These are phyloP conservation scores for Thamnaconus septentrionalis DNA, from an alignment of 2,113 vertebrate genomes.

Conservation along the genomic window DNA sequence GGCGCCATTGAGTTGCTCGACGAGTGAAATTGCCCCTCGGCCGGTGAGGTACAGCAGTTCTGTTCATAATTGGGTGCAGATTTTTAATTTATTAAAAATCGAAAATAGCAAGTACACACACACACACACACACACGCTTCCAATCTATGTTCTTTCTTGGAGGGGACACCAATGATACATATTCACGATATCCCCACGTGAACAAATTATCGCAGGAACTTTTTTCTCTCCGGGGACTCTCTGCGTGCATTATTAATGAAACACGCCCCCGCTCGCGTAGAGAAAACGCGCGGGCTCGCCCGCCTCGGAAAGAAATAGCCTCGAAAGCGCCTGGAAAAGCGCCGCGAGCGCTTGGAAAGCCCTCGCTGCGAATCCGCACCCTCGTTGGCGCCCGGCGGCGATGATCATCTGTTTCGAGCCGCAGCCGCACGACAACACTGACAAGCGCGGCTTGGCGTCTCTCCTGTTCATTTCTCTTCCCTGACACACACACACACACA, in stretches of 20 bases:
- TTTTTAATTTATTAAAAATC: too few species aligned
- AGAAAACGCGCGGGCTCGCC: neutral
- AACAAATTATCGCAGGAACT: conserved; percentile 22
- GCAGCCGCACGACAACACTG: conserved; percentile 16
- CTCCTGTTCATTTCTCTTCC: neutral
- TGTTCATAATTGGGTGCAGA: too few species aligned
- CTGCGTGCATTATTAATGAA: neutral
- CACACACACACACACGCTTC: too few species aligned
- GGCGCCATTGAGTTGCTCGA: too few species aligned
- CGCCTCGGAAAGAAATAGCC: neutral
- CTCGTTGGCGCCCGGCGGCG: conserved; percentile 46
- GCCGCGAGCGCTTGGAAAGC: conserved; percentile 33
- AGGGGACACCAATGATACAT: neutral
- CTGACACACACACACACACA: neutral
- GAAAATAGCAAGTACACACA: too few species aligned
- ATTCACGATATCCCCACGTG: neutral
- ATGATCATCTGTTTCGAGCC: conserved; percentile 36
- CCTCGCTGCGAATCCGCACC: conserved; percentile 42
- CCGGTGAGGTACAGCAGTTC: too few species aligned
- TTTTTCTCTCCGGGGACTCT: conserved; percentile 1
- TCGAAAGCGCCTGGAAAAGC: conserved; percentile 32
- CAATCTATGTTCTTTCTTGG: too few species aligned
- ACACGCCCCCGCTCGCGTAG: conserved; percentile 2
- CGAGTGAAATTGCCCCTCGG: too few species aligned
- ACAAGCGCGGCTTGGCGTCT: too few species aligned